phyloP scores from a whole-genome alignment of 1,140 invertebrate genomes.

The Drosophila quadrilineata region DNA sequence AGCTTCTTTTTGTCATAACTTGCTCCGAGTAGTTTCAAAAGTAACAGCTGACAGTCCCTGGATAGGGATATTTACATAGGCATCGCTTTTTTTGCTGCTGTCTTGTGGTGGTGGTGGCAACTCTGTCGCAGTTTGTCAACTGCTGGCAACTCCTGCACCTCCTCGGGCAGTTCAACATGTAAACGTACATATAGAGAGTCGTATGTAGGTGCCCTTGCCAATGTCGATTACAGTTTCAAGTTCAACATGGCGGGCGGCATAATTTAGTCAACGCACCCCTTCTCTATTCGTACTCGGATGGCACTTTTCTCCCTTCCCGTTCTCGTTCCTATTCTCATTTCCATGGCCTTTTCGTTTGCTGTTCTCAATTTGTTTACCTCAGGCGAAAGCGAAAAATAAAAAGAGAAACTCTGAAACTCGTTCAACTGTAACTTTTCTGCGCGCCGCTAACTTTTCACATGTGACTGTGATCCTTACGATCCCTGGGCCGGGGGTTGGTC shows the following conservation, averaged over 20 bases:
- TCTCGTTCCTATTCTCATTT: neutral
- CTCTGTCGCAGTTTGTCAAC: constrained; percentile 7
- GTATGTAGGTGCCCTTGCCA: constrained; percentile 78
- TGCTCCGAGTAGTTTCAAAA: neutral
- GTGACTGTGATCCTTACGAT: constrained; percentile 53
- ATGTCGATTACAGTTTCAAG: constrained; percentile 79
- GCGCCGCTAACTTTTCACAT: constrained; percentile 69
- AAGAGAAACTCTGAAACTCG: constrained; percentile 42
- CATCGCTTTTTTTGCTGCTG: too few relatives aligned
- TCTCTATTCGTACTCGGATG: neutral
- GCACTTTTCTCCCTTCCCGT: neutral
- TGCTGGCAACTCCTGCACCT: too few relatives aligned
- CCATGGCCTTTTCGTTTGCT: neutral
- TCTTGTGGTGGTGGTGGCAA: too few relatives aligned
- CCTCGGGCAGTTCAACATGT: too few relatives aligned
- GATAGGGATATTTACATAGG: neutral
- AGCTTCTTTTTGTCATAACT: neutral
- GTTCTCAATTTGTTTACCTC: neutral
- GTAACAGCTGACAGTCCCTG: constrained; percentile 33
- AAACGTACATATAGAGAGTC: constrained; percentile 7
- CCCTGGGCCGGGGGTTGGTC: constrained; percentile 1
- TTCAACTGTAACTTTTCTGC: constrained; percentile 65
- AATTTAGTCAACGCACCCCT: constrained; percentile 52
- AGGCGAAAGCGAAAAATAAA: constrained; percentile 27
- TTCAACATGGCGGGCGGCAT: constrained; percentile 78